Evolutionary conservation across 2,888 invertebrate species (phyloP), one percentile per base, ranked within the genome.

Genomic region (Thera britannica): DNA sequence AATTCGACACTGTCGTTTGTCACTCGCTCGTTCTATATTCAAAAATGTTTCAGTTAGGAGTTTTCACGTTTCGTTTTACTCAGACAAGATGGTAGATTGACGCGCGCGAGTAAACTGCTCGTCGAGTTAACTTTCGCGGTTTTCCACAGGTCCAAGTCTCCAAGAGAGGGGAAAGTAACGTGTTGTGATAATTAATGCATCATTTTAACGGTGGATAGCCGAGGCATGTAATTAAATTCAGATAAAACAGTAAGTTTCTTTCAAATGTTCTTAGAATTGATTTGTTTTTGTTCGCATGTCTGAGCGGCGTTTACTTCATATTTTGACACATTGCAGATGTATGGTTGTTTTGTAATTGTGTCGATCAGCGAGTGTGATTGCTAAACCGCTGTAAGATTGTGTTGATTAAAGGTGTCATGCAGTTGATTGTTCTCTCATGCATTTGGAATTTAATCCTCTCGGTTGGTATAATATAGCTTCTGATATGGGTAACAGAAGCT

Each of bases 1-100:
- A 89, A 87, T 89, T 90, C 91, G 88, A 90, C 91, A 89, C 89
- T 88, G 85, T 84, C 83, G 90, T 90, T 89, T 87, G 87, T 89
- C 91, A 91, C 89, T 83, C 83, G 88, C 86, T 86, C 77, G 83
- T 83, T 85, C 89, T 90, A 90, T 88, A 80, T 82, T 72, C 65
- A 67, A 76, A 79, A 75, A 73, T 75, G 74, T 74, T 71, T 73
- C 76, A 65, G 76, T 78, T 75, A 71, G 72, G 73, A 75, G 76
- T 74, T 75, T 79, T 77, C 71, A 72, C 79, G 79, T 80, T 82
- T 78, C 78, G 81, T 79, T 79, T 75, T 71, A 75, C 76, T 80
- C 75, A 76, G 83, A 78, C 79, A 76, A 75, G 78, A 74, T 75
- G 71, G 72, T 72, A 58, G 80, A 78, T 74, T 75, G 75, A 76